Evolutionary conservation across 2,797 vertebrate genomes (phyloP).

Genomic region (Odontamblyopus rebecca): DNA sequence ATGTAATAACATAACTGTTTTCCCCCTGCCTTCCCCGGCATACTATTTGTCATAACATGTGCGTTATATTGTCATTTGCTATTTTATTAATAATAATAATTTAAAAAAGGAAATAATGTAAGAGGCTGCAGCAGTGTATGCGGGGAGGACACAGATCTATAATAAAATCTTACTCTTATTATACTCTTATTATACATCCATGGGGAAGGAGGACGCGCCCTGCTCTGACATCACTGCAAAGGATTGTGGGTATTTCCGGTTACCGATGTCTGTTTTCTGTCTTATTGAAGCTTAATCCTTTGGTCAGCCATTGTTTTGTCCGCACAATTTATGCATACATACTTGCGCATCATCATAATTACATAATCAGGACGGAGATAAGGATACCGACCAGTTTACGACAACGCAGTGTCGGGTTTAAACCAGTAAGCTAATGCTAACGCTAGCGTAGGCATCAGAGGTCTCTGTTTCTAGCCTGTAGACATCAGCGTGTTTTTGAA

Average conservation of each 20-base stretch:
- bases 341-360: not conserved
- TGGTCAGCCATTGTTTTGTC: constrained; percentile 15
- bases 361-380: no score
- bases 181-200: no score
- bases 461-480: not conserved
- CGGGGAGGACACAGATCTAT: no score
- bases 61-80: no score
- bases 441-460: constrained; percentile 17
- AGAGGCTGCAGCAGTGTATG: no score
- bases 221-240: constrained; percentile 19
- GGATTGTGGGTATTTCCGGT: constrained; percentile 52
- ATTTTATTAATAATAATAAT: no score
- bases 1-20: no score
- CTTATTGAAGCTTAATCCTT: constrained; percentile 52
- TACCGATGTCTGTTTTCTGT: constrained; percentile 59
- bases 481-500: not conserved
- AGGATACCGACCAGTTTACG: not conserved
- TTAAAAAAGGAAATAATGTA: no score
- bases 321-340: not conserved
- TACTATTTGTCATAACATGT: no score
- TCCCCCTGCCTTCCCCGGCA: no score
- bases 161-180: no score
- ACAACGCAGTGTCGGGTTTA: not conserved
- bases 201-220: not conserved
- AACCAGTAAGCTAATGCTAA: constrained; percentile 42